Base-by-base conservation (phyloP, 2,797 vertebrate genomes). In the Coendou prehensilis region DNA sequence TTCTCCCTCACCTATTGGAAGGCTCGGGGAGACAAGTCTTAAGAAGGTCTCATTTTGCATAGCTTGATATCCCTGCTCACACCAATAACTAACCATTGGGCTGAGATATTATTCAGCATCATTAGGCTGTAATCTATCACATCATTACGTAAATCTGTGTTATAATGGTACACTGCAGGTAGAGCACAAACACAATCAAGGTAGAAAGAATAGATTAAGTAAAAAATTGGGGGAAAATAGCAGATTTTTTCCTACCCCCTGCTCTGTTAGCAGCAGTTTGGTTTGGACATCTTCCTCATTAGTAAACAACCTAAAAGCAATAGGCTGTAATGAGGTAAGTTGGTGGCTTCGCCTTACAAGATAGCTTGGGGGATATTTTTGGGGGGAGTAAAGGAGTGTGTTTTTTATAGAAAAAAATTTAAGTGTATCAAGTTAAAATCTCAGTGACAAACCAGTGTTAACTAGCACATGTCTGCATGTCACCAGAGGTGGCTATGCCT, bases 381-480 rank as follows among this genome's bases (percentile, higher is more conserved):
- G 22, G 52, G 41, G 23, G 23, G 71, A 41, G 47, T 89, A 89
- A 87, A 78, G 18, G 28, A 87, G 10, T 75, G 3, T 83, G 47
- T 96, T 95, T 90, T 87, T 95, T 79, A 69, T 37, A 50, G 50
- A 18, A 22, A 80, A 96, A 92, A 79, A 63, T 11, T 17, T 89
- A 89, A 67, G 37, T 63, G 47, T 84, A 85, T 93, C 82, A 84
- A 90, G 75, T 97, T 97, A 97, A 87, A 98, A 94, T 89, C 76
- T 89, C 84, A 63, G 81, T 96, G 95, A 97, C 95, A 97, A 95
- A 95, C 64, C 88, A 93, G 64, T 69, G 90, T 93, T 97, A 97
- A 97, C 88, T 96, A 97, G 92, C 92, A 93, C 89, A 92, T 96
- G 95, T 95, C 95, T 92, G 86, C 80, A 17, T 97, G 91, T 96